Percentiles rank a stretch among this genome's conserved stretches.
Evolutionary conservation across 2,797 vertebrate genomes (phyloP).

Genomic region (Strix occidentalis): DNA sequence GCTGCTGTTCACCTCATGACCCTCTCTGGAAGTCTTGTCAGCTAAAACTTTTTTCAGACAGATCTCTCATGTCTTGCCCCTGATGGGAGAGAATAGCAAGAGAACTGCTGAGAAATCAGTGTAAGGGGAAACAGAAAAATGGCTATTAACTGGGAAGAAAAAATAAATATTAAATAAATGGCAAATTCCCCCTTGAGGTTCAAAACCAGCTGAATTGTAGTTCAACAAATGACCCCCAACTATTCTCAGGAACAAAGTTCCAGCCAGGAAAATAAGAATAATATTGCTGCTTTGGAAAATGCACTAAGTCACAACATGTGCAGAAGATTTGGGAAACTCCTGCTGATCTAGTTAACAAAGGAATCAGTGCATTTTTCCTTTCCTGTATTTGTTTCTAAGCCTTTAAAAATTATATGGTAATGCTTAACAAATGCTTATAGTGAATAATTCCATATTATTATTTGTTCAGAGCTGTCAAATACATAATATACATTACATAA

Average conservation of each 20-base stretch:
- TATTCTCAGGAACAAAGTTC: background rate
- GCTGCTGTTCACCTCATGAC: background rate
- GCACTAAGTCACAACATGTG: background rate
- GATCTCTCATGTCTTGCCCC: background rate
- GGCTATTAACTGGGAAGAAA: background rate
- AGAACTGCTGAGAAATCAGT: background rate
- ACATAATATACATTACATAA: accelerated
- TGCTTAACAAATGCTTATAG: background rate
- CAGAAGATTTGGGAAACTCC: background rate
- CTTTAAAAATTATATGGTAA: background rate
- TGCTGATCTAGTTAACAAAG: background rate
- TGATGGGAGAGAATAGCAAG: background rate
- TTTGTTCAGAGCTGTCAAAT: background rate
- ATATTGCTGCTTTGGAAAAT: background rate
- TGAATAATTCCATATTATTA: background rate
- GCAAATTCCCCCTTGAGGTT: background rate
- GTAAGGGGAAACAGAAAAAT: background rate
- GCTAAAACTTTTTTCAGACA: background rate
- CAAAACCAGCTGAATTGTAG: background rate
- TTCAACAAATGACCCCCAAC: background rate
- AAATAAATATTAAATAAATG: background rate
- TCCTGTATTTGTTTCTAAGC: background rate
- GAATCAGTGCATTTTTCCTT: background rate
- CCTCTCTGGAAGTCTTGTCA: background rate
- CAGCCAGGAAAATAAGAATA: background rate